Conservation (phyloP, 1,140 invertebrate genomes). For the Hyposmocoma kahamanoa region DNA sequence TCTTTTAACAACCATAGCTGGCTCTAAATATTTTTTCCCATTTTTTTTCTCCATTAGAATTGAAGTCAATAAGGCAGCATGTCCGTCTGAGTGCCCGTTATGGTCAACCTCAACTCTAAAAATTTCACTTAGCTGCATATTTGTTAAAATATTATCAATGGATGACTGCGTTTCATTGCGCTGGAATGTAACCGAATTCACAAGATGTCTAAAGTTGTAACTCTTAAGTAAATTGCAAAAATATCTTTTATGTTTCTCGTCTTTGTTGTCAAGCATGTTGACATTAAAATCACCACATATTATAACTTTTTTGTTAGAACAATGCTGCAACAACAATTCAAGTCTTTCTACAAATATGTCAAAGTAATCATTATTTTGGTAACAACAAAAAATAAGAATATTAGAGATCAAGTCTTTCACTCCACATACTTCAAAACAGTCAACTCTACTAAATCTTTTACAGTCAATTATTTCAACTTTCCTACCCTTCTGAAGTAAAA, state of each 20-base stretch:
- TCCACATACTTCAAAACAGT: conserved; percentile 13
- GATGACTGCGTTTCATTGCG: conserved; percentile 3
- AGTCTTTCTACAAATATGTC: conserved; percentile 9
- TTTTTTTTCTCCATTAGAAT: neutral
- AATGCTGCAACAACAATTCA: conserved; percentile 6
- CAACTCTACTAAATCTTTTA: conserved; percentile 5
- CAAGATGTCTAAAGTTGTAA: conserved; percentile 10
- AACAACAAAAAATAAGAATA: conserved; percentile 7
- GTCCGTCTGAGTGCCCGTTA: conserved; percentile 12
- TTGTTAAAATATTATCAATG: conserved; percentile 15
- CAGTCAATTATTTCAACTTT: neutral
- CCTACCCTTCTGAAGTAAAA: neutral
- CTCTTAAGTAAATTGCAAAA: conserved; percentile 8
- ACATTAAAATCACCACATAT: too few species aligned
- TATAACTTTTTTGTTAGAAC: too few species aligned
- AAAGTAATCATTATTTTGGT: conserved; percentile 7
- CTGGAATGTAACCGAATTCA: neutral
- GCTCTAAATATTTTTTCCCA: neutral
- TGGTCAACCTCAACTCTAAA: neutral
- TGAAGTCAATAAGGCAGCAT: neutral
- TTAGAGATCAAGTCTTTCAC: conserved; percentile 6
- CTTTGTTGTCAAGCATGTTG: too few species aligned
- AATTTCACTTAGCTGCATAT: conserved; percentile 1
- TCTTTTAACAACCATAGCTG: neutral
- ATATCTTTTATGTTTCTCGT: neutral